Evolutionary conservation across 2,113 vertebrate genomes (phyloP), one percentile per base, ranked within the genome.

Genomic region (Marmota flaviventris): DNA sequence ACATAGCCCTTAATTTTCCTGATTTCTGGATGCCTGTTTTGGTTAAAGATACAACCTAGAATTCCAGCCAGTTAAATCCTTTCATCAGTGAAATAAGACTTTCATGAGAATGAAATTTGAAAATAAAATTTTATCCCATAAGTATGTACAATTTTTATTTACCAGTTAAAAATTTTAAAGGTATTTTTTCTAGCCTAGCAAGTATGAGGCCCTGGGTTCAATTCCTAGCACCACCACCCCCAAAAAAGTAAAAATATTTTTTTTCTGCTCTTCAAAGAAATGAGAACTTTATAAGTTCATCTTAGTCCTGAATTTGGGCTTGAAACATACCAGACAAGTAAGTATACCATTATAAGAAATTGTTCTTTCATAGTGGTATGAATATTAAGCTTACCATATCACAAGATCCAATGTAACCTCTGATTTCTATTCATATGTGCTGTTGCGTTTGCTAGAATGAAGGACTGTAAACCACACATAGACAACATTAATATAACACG

Each of bases 341-440:
- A 24, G 61, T 58, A 58, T 45, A 85, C 48, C 56, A 81, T 75
- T 79, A 29, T 17, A 29, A 58, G 22, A 75, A 65, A 56, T 24
- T 37, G 10, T 89, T 87, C 29, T 94, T 37, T 92, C 67, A 92
- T 27, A 92, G 39, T 63, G 70, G 56, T 91, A 17, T 89, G 78
- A 97, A 56, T 39, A 25, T 63, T 81, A 56, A 73, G 65, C 18
- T 78, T 83, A 27, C n/a, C 22, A 12, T 63, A 84, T 58, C n/a
- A n/a, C 67, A 89, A 14, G 65, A 39, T 67, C 12, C 1, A 58
- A 53, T 67, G 27, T 45, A n/a, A 53, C 45, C 1, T 69, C 63
- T 82, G 67, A 39, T 48, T 85, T 81, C 29, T 70, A 42, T 91
- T 81, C 77, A 25, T 73, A 7, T 89, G 29, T 63, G 14, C 51